Conservation (phyloP, 1,140 invertebrate genomes). For the Drosophila ercepeae region DNA sequence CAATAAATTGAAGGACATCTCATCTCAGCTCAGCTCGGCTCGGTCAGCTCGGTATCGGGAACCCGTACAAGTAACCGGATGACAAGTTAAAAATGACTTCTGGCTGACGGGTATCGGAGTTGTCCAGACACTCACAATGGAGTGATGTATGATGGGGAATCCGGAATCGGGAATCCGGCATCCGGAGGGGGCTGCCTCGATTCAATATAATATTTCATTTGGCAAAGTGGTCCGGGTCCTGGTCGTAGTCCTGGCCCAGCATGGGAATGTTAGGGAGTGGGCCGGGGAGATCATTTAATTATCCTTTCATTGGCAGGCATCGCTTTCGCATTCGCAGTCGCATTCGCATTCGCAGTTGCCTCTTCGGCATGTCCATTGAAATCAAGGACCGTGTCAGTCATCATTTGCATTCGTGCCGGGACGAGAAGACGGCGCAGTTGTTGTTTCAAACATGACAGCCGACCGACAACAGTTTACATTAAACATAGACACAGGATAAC, state of each 20-base stretch:
- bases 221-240: conserved; percentile 11
- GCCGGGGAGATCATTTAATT: conserved; percentile 38
- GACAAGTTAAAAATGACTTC: conserved; percentile 69
- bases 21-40: too few relatives aligned
- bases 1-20: neutral
- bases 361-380: conserved; percentile 1
- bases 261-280: neutral
- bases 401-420: neutral
- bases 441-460: neutral
- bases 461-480: neutral
- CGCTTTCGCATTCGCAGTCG: neutral
- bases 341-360: neutral
- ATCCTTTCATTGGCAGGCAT: conserved; percentile 12
- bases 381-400: neutral
- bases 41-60: too few relatives aligned
- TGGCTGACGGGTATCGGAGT: conserved; percentile 5
- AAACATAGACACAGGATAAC: neutral
- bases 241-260: too few relatives aligned
- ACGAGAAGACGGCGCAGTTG: neutral
- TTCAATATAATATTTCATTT: conserved; percentile 62
- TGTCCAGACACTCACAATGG: conserved; percentile 40
- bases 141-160: conserved; percentile 43
- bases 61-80: neutral
- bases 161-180: too few relatives aligned
- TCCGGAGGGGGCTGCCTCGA: too few relatives aligned